Evolutionary conservation across 2,888 invertebrate species (phyloP).

Genomic region (Hirtodrosophila trivittata): DNA sequence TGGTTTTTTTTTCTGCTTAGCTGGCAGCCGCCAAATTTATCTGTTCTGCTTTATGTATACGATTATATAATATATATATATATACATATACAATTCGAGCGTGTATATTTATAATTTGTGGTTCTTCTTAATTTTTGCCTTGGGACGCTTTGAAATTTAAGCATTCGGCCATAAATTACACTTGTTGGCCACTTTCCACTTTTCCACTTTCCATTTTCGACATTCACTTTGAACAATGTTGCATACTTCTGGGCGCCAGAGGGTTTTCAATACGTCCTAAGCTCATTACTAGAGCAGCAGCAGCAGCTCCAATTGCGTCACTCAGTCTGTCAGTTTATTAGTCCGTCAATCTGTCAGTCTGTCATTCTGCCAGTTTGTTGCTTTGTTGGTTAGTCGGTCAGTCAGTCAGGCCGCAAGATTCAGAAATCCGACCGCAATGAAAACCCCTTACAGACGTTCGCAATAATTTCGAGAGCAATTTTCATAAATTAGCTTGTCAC

Average conservation of each 20-base stretch:
- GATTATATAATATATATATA: slow-evolving; percentile 13
- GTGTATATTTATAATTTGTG: slow-evolving; percentile 56
- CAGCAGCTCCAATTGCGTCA: slow-evolving; percentile 56
- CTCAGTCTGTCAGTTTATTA: slow-evolving; percentile 15
- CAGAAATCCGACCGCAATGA: slow-evolving; percentile 20
- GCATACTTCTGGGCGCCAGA: slow-evolving; percentile 61
- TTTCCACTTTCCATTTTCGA: slow-evolving; percentile 29
- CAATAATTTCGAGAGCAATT: slow-evolving; percentile 78
- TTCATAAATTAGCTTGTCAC: slow-evolving; percentile 76
- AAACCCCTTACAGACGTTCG: slow-evolving; percentile 22
- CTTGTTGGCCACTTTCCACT: slow-evolving; percentile 59
- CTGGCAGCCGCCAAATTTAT: slow-evolving; percentile 56
- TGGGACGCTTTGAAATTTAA: slow-evolving; percentile 61
- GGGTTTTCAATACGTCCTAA: slow-evolving; percentile 68
- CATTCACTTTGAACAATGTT: slow-evolving; percentile 56
- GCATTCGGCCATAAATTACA: slow-evolving; percentile 65
- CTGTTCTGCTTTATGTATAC: slow-evolving; percentile 23
- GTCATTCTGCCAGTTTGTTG: not conserved
- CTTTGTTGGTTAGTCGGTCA: slow-evolving; percentile 8
- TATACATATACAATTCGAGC: slow-evolving; percentile 4
- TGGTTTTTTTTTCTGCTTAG: slow-evolving; percentile 48
- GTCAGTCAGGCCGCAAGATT: slow-evolving; percentile 12
- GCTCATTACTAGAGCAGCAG: slow-evolving; percentile 63
- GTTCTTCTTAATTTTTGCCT: slow-evolving; percentile 31
- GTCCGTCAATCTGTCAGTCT: slow-evolving; percentile 7